A percentile compares a stretch with the other conserved stretches of the same genome.
These are phyloP conservation scores for Leptarthrus brevirostris DNA, from an alignment of 2,888 invertebrate genomes.

Conservation along the genomic window DNA sequence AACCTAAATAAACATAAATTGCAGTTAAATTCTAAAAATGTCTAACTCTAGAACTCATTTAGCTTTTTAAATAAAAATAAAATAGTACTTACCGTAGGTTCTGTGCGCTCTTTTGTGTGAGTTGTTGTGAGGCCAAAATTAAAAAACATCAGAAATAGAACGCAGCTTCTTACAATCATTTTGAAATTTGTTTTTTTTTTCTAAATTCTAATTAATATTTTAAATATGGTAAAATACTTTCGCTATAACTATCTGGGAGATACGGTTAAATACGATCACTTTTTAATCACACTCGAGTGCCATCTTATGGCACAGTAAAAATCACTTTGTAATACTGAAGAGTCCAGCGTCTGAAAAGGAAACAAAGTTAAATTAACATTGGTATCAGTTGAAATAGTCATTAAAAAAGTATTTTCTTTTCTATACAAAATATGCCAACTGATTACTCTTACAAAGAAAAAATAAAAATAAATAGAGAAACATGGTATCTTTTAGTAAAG, in stretches of 20 bases:
- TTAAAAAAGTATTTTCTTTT: too few relatives aligned
- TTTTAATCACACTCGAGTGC: constrained; percentile 18
- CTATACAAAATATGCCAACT: too few relatives aligned
- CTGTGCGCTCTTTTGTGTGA: constrained; percentile 13
- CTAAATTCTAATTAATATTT: constrained; percentile 1
- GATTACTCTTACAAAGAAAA: too few relatives aligned
- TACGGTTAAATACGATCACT: constrained; percentile 27
- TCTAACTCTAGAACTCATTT: too few relatives aligned
- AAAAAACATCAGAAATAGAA: constrained; percentile 26
- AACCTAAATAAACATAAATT: too few relatives aligned
- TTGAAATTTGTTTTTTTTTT: not conserved
- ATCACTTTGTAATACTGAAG: constrained; percentile 29
- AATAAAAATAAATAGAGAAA: too few relatives aligned
- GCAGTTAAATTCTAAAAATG: too few relatives aligned
- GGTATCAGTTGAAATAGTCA: too few relatives aligned
- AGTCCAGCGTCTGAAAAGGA: not conserved
- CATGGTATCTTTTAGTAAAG: too few relatives aligned
- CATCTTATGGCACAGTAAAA: constrained; percentile 14
- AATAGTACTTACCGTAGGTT: constrained; percentile 48
- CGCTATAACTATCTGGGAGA: not conserved
- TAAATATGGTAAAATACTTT: constrained; percentile 18
- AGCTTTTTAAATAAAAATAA: too few relatives aligned
- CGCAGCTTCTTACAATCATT: constrained; percentile 43
- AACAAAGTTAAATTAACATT: too few relatives aligned
- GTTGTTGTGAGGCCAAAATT: constrained; percentile 32